Evolutionary conservation across 2,888 invertebrate species (phyloP), one percentile per base, ranked within the genome.

Genomic region (Mimachlamys varia): DNA sequence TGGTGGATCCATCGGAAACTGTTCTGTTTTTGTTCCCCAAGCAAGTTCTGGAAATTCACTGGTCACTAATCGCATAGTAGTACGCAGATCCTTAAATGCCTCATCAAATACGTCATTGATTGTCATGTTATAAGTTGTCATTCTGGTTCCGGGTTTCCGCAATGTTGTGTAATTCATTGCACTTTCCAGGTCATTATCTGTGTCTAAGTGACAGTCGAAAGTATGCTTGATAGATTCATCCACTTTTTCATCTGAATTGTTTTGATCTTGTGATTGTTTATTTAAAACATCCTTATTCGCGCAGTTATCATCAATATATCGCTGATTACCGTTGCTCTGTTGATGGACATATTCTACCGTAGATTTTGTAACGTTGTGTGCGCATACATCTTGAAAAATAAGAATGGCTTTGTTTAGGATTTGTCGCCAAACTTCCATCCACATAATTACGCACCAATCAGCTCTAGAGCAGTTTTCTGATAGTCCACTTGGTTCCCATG

Each of bases 351-450:
- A 7, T 22, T 0, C 2, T 19, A 58, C 22, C 15, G 58, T 19
- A 22, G 58, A 3, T 58, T 58, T 58, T 58, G 58, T 58, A 19
- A 19, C 58, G 58, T 58, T 19, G n/a, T 58, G 3, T 58, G 22
- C 19, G 58, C 58, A 58, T 22, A 58, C 10, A 22, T 58, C n/a
- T 58, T 58, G 58, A 10, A 58, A 58, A 22, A 22, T 58, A 58
- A 58, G 58, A 19, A 58, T 58, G 58, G 58, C 58, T 22, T 58
- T 58, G 22, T 58, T 58, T n/a, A 58, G n/a, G 0, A 58, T 22
- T 58, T 58, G 88, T 13, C 44, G 37, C 88, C 88, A 88, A 5
- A 88, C 37, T 50, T 88, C 88, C 27, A 88, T 27, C 88, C 88
- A 88, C 44, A 44, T 49, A 3, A 44, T 19, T 13, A 88, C 13